Conservation (phyloP, 2,113 vertebrate genomes). For the Macaca mulatta region DNA sequence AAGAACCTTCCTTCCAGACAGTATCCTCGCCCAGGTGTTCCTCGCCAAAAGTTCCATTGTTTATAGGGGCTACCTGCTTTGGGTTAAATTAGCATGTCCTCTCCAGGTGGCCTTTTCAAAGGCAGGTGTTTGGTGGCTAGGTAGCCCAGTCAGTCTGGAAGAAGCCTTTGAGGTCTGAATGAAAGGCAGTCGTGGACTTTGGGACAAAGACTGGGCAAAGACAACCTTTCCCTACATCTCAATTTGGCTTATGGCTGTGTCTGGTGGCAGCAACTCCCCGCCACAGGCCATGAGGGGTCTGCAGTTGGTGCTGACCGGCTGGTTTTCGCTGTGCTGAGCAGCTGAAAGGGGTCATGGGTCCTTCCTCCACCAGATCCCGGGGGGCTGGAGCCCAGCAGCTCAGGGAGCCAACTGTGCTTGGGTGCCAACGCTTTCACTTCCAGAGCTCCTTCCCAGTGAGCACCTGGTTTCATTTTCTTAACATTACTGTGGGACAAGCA, state of each 20-base stretch:
- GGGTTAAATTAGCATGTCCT: not conserved
- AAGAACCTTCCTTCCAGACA: not conserved
- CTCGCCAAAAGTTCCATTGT: not conserved
- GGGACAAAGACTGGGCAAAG: not conserved
- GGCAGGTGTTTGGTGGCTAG: not conserved
- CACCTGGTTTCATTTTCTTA: not conserved
- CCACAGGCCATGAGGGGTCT: not conserved
- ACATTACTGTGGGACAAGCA: not conserved
- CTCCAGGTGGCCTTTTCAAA: not conserved
- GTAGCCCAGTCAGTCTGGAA: not conserved
- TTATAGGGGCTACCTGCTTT: not conserved
- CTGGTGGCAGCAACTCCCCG: not conserved
- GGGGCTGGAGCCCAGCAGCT: not conserved
- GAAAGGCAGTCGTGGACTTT: not conserved
- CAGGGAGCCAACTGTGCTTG: not conserved
- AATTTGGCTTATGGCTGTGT: not conserved
- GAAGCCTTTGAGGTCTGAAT: not conserved
- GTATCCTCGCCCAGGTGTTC: not conserved
- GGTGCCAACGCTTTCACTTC: not conserved
- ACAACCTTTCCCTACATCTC: not conserved
- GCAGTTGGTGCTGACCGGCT: fast-evolving
- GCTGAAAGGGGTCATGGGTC: not conserved
- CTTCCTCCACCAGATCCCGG: not conserved
- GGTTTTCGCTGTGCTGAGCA: not conserved
- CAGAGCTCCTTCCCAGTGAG: not conserved